phyloP scores from a whole-genome alignment of 1,140 invertebrate genomes.

The Aphidius ervi region DNA sequence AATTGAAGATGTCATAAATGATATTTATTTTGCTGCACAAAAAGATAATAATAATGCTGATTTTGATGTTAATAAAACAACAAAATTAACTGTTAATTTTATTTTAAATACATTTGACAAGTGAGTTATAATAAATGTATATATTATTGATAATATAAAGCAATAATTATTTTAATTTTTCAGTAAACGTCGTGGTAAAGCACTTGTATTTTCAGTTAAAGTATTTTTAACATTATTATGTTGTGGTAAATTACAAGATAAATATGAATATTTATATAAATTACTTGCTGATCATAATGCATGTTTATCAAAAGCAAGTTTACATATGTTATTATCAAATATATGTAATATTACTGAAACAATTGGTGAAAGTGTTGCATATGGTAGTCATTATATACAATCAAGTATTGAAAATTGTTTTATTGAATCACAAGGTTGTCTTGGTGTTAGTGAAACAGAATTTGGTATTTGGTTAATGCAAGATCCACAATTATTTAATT shows the following conservation, averaged over 20 bases:
- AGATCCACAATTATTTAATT: slow-evolving; percentile 59
- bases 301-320: slow-evolving; percentile 51
- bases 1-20: slow-evolving; percentile 54
- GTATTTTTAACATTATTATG: slow-evolving; percentile 55
- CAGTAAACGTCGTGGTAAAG: slow-evolving; percentile 49
- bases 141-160: slow-evolving; percentile 8
- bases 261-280: slow-evolving; percentile 60
- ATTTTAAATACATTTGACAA: slow-evolving; percentile 54
- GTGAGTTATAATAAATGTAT: slow-evolving; percentile 35
- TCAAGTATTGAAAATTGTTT: slow-evolving; percentile 56
- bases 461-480: slow-evolving; percentile 58
- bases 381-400: slow-evolving; percentile 54
- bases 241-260: slow-evolving; percentile 55
- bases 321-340: slow-evolving; percentile 52
- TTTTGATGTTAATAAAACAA: slow-evolving; percentile 48
- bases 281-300: slow-evolving; percentile 59
- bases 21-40: slow-evolving; percentile 55
- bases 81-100: slow-evolving; percentile 52
- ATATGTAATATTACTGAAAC: slow-evolving; percentile 54
- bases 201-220: slow-evolving; percentile 56
- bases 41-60: slow-evolving; percentile 47
- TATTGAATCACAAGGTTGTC: slow-evolving; percentile 50
- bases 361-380: slow-evolving; percentile 54
- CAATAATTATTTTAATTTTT: slow-evolving; percentile 14
- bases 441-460: slow-evolving; percentile 56